phyloP scores from a whole-genome alignment of 2,888 invertebrate species.

The Eurytoma californica region DNA sequence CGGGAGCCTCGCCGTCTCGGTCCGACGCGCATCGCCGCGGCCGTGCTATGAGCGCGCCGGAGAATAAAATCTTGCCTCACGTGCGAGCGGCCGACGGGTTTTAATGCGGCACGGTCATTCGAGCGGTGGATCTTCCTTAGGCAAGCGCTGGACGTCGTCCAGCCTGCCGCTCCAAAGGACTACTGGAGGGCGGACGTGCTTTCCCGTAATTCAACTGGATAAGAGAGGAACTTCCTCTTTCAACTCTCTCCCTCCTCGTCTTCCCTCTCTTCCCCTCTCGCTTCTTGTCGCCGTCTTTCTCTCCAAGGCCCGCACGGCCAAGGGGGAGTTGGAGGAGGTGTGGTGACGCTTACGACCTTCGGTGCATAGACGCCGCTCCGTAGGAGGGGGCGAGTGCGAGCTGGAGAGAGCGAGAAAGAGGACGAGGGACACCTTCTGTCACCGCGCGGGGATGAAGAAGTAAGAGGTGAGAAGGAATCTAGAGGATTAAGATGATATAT shows the following conservation, averaged over 20 bases:
- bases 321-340: slow-evolving; percentile 31
- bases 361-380: slow-evolving; percentile 15
- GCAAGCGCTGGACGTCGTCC: slow-evolving; percentile 65
- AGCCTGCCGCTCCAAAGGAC: slow-evolving; percentile 56
- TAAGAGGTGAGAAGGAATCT: slow-evolving; percentile 65
- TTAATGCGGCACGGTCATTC: slow-evolving; percentile 63
- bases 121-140: slow-evolving; percentile 55
- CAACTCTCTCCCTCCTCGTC: slow-evolving; percentile 49
- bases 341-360: slow-evolving; percentile 20
- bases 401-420: slow-evolving; percentile 10
- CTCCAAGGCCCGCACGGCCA: slow-evolving; percentile 60
- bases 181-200: slow-evolving; percentile 67
- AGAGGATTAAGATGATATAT: slow-evolving; percentile 66
- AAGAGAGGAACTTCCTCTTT: slow-evolving; percentile 44
- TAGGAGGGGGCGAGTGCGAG: neutral
- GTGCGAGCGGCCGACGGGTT: slow-evolving; percentile 57
- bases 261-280: neutral
- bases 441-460: slow-evolving; percentile 61
- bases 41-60: neutral
- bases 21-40: neutral
- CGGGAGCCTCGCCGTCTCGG: neutral
- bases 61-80: slow-evolving; percentile 61
- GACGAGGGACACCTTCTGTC: slow-evolving; percentile 36
- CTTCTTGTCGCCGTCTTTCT: slow-evolving; percentile 7
- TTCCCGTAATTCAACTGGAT: slow-evolving; percentile 69